Conservation (phyloP, 2,113 vertebrate species). For the Pycnonotus jocosus region DNA sequence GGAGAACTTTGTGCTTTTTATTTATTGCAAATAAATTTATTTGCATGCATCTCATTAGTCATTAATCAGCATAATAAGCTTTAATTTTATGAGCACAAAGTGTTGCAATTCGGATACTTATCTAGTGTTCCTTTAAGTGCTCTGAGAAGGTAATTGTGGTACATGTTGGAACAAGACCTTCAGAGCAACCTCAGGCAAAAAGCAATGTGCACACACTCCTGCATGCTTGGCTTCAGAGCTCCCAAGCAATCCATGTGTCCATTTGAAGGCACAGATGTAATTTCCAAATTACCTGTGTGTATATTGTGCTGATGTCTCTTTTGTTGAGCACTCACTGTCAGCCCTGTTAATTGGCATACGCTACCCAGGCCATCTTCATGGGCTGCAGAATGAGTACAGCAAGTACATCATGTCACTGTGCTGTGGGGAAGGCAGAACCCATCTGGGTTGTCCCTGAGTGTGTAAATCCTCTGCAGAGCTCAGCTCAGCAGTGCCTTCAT, state of each 20-base stretch:
- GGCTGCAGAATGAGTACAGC: background rate
- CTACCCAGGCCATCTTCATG: accelerated
- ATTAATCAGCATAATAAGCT: conserved; percentile 39
- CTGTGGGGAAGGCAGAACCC: background rate
- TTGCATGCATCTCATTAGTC: background rate
- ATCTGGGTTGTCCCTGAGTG: background rate
- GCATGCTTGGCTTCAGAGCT: background rate
- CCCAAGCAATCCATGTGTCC: background rate
- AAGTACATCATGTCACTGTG: accelerated
- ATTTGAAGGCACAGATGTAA: background rate
- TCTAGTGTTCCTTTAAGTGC: background rate
- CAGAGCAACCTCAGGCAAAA: background rate
- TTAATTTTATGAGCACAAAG: conserved; percentile 51
- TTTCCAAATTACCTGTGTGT: background rate
- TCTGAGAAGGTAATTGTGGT: background rate
- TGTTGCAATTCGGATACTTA: conserved; percentile 45
- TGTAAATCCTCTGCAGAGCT: background rate
- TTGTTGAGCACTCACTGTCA: background rate
- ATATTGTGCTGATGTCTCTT: background rate
- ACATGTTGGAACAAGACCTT: background rate
- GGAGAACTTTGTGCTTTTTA: background rate
- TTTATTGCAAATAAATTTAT: no score
- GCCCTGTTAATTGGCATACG: background rate
- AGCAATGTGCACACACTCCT: background rate
- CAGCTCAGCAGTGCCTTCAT: background rate